Base-by-base conservation (phyloP, 2,888 invertebrate species). In the Amiota mariae region DNA sequence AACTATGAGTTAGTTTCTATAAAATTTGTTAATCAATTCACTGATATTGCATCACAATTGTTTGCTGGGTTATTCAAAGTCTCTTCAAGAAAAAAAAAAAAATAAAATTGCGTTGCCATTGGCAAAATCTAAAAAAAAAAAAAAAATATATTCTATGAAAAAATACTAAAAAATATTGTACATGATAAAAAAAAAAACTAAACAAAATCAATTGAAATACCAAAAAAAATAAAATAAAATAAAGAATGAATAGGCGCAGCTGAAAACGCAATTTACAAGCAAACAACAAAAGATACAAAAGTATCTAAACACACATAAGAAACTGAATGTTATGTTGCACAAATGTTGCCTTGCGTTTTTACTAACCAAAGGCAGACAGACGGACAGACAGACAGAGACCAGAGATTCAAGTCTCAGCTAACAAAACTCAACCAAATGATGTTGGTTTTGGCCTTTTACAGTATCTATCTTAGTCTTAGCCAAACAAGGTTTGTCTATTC, bases 211-310 rank as follows among this genome's bases (percentile, higher is more conserved):
- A 68, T 51, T 51, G 67, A 68, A 68, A 51, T 24, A 13, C 54
- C 20, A 15, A 51, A 13, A 36, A 49, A 49, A 24, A 24, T 1
- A 24, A 24, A 36, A 36, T 36, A 36, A 68, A 51, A 66, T 48
- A 66, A n/a, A 59, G 20, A 68, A 54, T 68, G 54, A 68, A 68
- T 68, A 68, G 67, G 67, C 51, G 54, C 67, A 51, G 67, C 66
- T 18, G 20, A 51, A 68, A 48, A 68, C 20, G 67, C 51, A 68
- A 68, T 48, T 10, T 66, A 12, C 67, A 59, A 59, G 59, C 20
- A 36, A 4, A 36, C 36, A 36, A 36, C 36, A 36, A 36, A 36
- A 51, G 67, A 68, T 68, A 68, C 67, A 51, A 68, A 68, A 68
- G 67, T 68, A 68, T 68, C 67, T n/a, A 12, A 36, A 36, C 36